Base-by-base conservation (phyloP, 2,797 vertebrate species). In the Cryptoblepharus egeriae region DNA sequence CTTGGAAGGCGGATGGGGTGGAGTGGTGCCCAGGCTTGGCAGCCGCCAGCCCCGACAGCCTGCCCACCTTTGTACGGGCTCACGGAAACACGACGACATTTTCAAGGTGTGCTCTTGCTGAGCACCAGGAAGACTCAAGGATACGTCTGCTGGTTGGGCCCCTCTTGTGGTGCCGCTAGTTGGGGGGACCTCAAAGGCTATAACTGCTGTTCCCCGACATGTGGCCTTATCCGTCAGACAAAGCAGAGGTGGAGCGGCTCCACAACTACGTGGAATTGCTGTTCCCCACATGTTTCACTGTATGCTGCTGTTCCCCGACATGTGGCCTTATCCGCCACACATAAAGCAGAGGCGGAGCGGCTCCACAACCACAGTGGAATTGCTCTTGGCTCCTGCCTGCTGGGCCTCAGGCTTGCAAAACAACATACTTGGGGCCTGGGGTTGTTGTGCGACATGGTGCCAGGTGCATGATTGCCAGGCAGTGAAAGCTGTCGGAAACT, bases 341-440 rank as follows among this genome's bases (percentile, higher is more conserved):
- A 79, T n/a, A n/a, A 65, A 80, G 64, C 74, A 83, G 55, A 1
- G 1, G 28, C 20, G 26, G 42, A 75, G 85, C 55, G 60, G 15
- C 30, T 55, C 55, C 30, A 75, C 86, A 79, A 39, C 78, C 60
- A 35, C 45, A 68, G 39, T 75, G 76, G 57, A 0, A 0, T 73
- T 74, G 79, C 30, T 74, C 32, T 64, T 72, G 72, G 58, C 22
- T 45, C 70, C 80, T 39, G 49, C 70, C 80, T 39, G 49, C 64
- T 2, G 3, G 83, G 70, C 16, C 42, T 70, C 69, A 78, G 70
- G 39, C 5, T 16, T 71, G 80, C 69, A 70, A 6, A 78, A 78
- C 28, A 61, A 63, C 28, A 57, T 63, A 35, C 1, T 37, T 37
- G 52, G 61, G 60, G 26, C 49, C 28, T 86, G 68, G 55, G 57